These are phyloP conservation scores for Bucorvus abyssinicus DNA, from an alignment of 2,797 vertebrate species.

Conservation along the genomic window DNA sequence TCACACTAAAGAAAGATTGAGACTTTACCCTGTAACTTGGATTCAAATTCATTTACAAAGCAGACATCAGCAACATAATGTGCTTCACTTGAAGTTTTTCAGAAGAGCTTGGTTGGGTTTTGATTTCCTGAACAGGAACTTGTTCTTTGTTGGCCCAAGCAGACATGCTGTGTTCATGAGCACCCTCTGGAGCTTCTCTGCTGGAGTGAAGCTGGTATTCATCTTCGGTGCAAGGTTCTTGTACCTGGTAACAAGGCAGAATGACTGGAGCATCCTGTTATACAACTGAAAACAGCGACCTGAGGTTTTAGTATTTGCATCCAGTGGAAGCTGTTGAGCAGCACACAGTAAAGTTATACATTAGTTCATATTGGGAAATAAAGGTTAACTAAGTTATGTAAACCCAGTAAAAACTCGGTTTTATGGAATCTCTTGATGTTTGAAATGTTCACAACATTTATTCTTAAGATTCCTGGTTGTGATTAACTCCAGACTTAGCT, in stretches of 20 bases:
- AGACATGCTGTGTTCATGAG: background rate
- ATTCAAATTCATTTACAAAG: too few species aligned
- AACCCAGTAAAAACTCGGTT: background rate
- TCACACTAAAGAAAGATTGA: rapidly evolving
- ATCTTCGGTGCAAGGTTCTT: background rate
- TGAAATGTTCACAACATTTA: background rate
- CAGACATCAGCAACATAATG: rapidly evolving
- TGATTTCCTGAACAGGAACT: background rate
- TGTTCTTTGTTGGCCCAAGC: background rate
- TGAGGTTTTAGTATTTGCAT: background rate
- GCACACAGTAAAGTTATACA: rapidly evolving
- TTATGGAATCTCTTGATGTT: background rate
- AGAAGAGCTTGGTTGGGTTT: rapidly evolving
- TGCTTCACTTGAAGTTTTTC: background rate
- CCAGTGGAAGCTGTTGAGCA: background rate
- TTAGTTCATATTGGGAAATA: background rate
- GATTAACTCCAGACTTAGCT: slow-evolving; percentile 4
- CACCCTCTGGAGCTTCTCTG: background rate
- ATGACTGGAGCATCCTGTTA: background rate
- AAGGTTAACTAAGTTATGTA: background rate
- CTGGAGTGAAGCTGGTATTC: background rate
- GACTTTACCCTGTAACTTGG: background rate
- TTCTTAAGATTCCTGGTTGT: background rate
- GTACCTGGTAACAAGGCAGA: background rate
- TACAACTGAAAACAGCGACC: background rate